Percentiles rank a stretch among this genome's conserved stretches.
These are phyloP conservation scores for Rutilus rutilus DNA, from an alignment of 2,113 vertebrate species.

Conservation along the genomic window DNA sequence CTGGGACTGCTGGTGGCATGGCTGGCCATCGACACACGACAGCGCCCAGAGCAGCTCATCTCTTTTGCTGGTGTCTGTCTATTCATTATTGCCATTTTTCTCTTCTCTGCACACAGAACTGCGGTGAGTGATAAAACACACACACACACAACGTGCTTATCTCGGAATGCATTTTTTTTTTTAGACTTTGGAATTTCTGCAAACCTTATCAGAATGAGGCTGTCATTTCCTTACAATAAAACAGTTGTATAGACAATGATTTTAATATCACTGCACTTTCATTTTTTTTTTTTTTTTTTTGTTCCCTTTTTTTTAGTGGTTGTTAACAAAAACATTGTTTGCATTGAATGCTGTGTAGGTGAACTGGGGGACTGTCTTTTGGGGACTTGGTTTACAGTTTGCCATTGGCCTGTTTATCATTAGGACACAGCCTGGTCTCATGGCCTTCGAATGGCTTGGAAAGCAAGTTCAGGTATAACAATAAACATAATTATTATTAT, in stretches of 20 bases:
- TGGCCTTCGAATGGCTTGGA: conserved; percentile 89
- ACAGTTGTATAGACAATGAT: neutral
- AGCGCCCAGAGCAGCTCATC: conserved; percentile 84
- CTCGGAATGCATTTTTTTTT: conserved; percentile 44
- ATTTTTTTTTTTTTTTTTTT: too few species aligned
- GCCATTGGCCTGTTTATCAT: conserved; percentile 88
- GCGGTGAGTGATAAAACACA: conserved; percentile 73
- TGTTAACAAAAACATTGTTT: neutral
- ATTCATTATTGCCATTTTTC: conserved; percentile 81
- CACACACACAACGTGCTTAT: conserved; percentile 48
- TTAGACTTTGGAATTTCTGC: conserved; percentile 62
- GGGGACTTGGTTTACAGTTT: conserved; percentile 91
- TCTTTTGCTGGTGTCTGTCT: conserved; percentile 87
- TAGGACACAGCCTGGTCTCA: conserved; percentile 83
- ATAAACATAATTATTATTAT: neutral
- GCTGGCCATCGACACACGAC: conserved; percentile 83
- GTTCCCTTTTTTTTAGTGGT: neutral
- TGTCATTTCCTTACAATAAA: neutral
- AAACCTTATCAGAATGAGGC: conserved; percentile 36
- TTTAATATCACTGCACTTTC: neutral
- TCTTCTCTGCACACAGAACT: conserved; percentile 82
- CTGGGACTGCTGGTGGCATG: conserved; percentile 78
- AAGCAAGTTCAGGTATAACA: conserved; percentile 87
- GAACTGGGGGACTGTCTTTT: conserved; percentile 84
- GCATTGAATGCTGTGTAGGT: conserved; percentile 74